phyloP scores from a whole-genome alignment of 2,797 vertebrate genomes.

The Tadarida brasiliensis region DNA sequence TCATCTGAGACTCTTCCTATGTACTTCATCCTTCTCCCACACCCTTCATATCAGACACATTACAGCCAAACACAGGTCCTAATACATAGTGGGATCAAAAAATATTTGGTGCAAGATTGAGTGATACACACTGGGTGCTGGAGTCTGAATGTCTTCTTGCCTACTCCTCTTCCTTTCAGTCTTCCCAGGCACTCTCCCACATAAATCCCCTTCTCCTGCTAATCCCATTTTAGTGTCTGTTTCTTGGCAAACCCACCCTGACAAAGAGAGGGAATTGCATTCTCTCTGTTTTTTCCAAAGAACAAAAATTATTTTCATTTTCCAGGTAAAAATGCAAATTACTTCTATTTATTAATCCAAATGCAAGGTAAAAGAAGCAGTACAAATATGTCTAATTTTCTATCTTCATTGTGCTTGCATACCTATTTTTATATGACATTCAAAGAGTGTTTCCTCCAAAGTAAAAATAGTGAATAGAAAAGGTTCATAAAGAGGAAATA shows the following conservation, averaged over 20 bases:
- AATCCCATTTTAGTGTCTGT: neutral
- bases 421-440: neutral
- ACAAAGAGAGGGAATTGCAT: neutral
- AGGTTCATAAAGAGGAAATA: neutral
- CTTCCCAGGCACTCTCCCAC: neutral
- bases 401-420: neutral
- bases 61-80: neutral
- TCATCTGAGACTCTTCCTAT: neutral
- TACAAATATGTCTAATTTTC: neutral
- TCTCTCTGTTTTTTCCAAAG: neutral
- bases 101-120: neutral
- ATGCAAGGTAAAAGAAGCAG: neutral
- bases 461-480: neutral
- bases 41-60: neutral
- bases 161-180: neutral
- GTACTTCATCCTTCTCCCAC: neutral
- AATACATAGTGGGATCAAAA: neutral
- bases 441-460: neutral
- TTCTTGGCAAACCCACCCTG: neutral
- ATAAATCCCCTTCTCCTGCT: neutral
- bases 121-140: too few relatives aligned
- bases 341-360: neutral
- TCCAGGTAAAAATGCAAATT: neutral
- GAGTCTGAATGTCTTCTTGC: neutral
- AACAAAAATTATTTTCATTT: neutral